phyloP scores from a whole-genome alignment of 2,113 vertebrate species.

The Phylloscopus trochilus region DNA sequence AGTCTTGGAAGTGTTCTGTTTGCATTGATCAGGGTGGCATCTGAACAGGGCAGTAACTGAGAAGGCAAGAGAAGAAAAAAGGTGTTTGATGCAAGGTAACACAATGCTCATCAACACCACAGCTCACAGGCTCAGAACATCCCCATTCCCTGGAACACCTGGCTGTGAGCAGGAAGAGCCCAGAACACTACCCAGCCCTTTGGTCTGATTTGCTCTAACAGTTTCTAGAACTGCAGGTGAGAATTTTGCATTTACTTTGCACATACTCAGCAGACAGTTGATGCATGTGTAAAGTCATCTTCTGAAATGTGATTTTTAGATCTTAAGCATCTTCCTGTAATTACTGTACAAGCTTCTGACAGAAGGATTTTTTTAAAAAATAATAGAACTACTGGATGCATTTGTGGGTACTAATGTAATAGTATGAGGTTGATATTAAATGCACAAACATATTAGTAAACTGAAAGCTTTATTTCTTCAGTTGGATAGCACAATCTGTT shows the following conservation, averaged over 20 bases:
- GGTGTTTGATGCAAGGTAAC: rapidly evolving
- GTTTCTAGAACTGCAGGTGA: background rate
- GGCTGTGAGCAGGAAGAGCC: background rate
- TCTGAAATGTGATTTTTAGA: background rate
- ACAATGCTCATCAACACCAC: background rate
- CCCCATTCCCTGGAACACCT: background rate
- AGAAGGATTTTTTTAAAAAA: background rate
- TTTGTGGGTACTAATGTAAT: constrained; percentile 39
- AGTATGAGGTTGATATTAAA: constrained; percentile 57
- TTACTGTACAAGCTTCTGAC: background rate
- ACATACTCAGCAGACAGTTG: background rate
- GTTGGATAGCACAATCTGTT: constrained; percentile 70
- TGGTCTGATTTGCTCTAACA: no score
- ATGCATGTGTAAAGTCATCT: background rate
- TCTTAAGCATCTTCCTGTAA: background rate
- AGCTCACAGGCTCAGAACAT: background rate
- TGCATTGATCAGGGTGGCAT: background rate
- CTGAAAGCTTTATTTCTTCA: constrained; percentile 68
- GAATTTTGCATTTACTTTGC: background rate
- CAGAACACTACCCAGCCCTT: background rate
- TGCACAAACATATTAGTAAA: constrained; percentile 51
- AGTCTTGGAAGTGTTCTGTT: background rate
- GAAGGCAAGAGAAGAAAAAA: background rate
- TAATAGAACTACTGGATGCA: background rate
- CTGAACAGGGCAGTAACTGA: background rate